Evolutionary conservation across 2,113 vertebrate genomes (phyloP).

Genomic region (Chaetodon auriga): DNA sequence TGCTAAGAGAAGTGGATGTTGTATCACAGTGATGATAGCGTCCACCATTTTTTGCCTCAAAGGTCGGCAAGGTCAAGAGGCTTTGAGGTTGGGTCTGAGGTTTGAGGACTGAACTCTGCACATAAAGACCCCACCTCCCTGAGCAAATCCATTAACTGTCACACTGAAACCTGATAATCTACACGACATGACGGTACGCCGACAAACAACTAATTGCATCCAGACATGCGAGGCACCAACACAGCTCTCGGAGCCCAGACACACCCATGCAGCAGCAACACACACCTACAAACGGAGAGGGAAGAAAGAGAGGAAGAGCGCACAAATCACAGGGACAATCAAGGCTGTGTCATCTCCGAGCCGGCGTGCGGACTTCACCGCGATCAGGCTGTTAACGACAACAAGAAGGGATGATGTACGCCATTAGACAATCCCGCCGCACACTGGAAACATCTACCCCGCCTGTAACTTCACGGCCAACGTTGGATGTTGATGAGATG

Average conservation of each 20-base stretch:
- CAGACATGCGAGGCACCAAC: conserved; percentile 20
- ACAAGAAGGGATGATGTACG: conserved; percentile 14
- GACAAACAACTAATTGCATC: conserved; percentile 21
- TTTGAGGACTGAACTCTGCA: no score
- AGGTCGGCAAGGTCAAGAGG: no score
- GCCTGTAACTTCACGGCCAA: not conserved
- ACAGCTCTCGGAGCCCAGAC: conserved; percentile 26
- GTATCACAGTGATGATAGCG: no score
- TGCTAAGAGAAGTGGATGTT: no score
- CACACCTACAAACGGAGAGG: not conserved
- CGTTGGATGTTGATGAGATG: conserved; percentile 12
- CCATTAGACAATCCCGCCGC: conserved; percentile 14
- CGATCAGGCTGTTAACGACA: conserved; percentile 36
- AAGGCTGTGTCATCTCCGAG: conserved; percentile 41
- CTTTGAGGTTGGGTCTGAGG: no score
- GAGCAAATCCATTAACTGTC: not conserved
- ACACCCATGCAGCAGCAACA: conserved; percentile 7
- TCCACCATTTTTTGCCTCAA: no score
- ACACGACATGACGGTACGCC: not conserved
- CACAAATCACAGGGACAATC: conserved; percentile 60
- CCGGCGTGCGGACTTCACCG: conserved; percentile 25
- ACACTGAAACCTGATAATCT: not conserved
- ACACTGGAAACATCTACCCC: not conserved
- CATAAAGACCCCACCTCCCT: not conserved
- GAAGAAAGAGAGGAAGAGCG: not conserved